A percentile compares a stretch with the other conserved stretches of the same genome.
Conservation (phyloP, 2,888 invertebrate species). For the Megaustenia siamemsis region DNA sequence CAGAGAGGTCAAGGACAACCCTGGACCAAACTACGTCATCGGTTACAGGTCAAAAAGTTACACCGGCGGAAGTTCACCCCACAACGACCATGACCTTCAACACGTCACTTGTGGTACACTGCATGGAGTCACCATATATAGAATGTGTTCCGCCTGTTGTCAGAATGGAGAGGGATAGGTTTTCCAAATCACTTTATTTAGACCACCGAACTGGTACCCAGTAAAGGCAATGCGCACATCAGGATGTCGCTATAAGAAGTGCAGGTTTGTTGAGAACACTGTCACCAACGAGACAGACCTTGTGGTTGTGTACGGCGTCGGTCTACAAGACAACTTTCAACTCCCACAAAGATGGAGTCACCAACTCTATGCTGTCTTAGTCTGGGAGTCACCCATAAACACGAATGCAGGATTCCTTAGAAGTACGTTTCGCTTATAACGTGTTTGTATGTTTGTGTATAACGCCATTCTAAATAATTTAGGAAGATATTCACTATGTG, state of each 20-base stretch:
- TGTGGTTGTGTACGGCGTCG: background rate
- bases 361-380: background rate
- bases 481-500: too few species aligned
- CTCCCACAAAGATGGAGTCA: background rate
- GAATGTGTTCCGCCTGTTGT: background rate
- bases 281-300: background rate
- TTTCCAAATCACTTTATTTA: background rate
- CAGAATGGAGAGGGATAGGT: background rate
- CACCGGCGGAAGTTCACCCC: background rate
- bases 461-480: too few species aligned
- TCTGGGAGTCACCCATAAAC: conserved; percentile 13
- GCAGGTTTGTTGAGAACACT: background rate
- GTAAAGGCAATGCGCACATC: too few species aligned
- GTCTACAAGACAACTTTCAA: background rate
- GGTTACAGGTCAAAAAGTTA: too few species aligned
- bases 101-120: background rate
- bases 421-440: too few species aligned
- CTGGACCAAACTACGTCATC: background rate
- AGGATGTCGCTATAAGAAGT: background rate
- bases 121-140: conserved; percentile 3
- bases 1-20: background rate
- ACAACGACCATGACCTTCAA: conserved; percentile 6
- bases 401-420: background rate
- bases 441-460: too few species aligned
- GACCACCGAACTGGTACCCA: background rate